Percentiles rank a stretch among this genome's conserved stretches.
phyloP scores from a whole-genome alignment of 1,140 invertebrate species.

The Bombus pascuorum region DNA sequence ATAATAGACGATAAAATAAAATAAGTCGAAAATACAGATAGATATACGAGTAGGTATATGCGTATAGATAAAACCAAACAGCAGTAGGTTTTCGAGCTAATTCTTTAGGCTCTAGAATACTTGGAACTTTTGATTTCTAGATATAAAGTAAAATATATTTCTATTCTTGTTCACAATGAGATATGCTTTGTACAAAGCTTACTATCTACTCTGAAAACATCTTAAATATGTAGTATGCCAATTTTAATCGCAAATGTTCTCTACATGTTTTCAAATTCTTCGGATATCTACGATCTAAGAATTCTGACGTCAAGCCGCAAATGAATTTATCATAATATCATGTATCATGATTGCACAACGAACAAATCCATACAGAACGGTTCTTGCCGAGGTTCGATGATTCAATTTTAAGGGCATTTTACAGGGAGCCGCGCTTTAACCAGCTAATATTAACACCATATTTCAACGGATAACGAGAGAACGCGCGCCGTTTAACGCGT shows the following conservation, averaged over 20 bases:
- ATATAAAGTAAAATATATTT: neutral
- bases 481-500: neutral
- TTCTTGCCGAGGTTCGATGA: neutral
- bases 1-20: neutral
- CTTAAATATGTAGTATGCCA: neutral
- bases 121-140: neutral
- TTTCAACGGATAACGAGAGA: slow-evolving; percentile 34
- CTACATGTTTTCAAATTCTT: neutral
- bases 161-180: neutral
- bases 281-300: neutral
- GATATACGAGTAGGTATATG: neutral
- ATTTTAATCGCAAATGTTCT: neutral
- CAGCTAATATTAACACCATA: slow-evolving; percentile 44
- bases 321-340: neutral
- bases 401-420: slow-evolving; percentile 27
- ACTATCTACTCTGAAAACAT: neutral
- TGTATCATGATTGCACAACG: neutral
- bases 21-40: neutral
- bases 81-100: neutral
- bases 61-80: neutral
- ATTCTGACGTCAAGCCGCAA: neutral
- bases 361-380: neutral
- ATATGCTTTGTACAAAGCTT: neutral
- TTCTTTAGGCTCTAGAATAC: neutral
- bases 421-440: slow-evolving; percentile 12